Evolutionary conservation across 2,888 invertebrate species (phyloP).

Genomic region (Zonitis immaculata): DNA sequence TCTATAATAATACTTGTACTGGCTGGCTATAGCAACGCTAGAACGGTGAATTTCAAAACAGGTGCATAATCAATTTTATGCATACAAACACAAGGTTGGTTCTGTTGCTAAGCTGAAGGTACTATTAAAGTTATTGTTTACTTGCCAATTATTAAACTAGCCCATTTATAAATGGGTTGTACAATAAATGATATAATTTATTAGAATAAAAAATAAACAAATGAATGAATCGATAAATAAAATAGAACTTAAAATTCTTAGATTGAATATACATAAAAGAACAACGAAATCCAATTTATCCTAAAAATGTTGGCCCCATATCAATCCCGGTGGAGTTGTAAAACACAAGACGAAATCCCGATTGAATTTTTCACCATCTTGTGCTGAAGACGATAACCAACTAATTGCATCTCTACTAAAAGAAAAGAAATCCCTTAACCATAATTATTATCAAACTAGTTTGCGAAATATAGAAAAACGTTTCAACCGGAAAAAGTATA

Average conservation of each 20-base stretch:
- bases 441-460: neutral
- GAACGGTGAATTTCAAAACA: slow-evolving; percentile 19
- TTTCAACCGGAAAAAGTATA: too few species aligned
- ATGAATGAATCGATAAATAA: neutral
- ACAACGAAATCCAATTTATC: slow-evolving; percentile 9
- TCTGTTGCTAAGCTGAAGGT: slow-evolving; percentile 18
- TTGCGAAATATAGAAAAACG: neutral
- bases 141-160: slow-evolving; percentile 21
- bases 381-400: neutral
- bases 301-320: neutral
- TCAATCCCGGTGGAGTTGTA: neutral
- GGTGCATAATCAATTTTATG: slow-evolving; percentile 15
- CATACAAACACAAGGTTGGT: slow-evolving; percentile 15
- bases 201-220: neutral
- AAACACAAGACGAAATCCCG: neutral
- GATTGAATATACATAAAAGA: neutral
- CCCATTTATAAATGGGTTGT: slow-evolving; percentile 4
- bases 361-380: slow-evolving; percentile 11
- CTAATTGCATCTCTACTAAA: slow-evolving; percentile 4
- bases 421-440: too few species aligned
- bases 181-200: neutral
- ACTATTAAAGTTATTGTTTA: slow-evolving; percentile 19
- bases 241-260: too few species aligned
- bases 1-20: neutral
- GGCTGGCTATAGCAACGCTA: slow-evolving; percentile 2